phyloP scores from a whole-genome alignment of 30 jellyfish, hydroid and myxozoan genomes.

The Cassiopea andromeda region DNA sequence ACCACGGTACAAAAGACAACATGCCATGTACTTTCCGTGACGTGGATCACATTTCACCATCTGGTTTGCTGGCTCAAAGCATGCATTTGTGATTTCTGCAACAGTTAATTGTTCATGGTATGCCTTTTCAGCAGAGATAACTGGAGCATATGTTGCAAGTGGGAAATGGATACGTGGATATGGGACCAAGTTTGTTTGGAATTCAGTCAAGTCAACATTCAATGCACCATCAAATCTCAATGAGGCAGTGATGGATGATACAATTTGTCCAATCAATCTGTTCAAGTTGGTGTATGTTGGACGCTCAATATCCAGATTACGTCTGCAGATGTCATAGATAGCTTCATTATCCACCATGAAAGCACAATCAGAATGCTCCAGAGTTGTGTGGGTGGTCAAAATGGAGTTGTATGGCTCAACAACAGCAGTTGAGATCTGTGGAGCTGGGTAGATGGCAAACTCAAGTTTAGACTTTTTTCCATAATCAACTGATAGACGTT shows the following conservation, averaged over 20 bases:
- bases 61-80: conserved; percentile 98
- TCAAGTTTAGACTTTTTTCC: conserved; percentile 95
- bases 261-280: conserved; percentile 90
- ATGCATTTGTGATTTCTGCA: conserved; percentile 95
- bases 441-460: conserved; percentile 97
- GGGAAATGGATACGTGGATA: conserved; percentile 98
- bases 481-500: conserved; percentile 91
- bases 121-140: conserved; percentile 91
- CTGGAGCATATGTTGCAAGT: conserved; percentile 92
- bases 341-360: conserved; percentile 96
- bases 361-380: conserved; percentile 91
- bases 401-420: conserved; percentile 97
- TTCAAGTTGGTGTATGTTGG: conserved; percentile 95
- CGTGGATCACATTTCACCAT: conserved; percentile 98
- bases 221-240: conserved; percentile 92
- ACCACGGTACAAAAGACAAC: conserved; percentile 97
- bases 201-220: conserved; percentile 94
- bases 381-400: conserved; percentile 91
- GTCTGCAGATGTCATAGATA: conserved; percentile 89
- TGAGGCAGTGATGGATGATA: conserved; percentile 90
- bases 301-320: conserved; percentile 86
- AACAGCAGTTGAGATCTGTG: conserved; percentile 96
- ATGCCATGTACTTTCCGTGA: conserved; percentile 97
- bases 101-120: conserved; percentile 94
- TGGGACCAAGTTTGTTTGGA: conserved; percentile 97